phyloP scores from a whole-genome alignment of 2,113 vertebrate species.

The Charadrius vociferus region DNA sequence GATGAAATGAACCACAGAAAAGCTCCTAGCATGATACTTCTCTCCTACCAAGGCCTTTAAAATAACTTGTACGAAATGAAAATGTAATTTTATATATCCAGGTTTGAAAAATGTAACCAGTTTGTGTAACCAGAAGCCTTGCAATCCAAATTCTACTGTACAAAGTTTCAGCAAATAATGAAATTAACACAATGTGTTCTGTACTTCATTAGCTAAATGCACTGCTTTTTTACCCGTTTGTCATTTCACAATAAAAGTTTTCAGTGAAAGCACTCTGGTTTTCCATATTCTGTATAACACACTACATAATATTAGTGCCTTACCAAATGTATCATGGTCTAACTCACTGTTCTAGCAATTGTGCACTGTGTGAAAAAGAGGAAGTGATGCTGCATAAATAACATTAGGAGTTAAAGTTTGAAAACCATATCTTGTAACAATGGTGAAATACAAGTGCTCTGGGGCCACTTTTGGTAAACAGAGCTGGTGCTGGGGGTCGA shows the following conservation, averaged over 20 bases:
- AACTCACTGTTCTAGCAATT: neutral
- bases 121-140: neutral
- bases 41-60: neutral
- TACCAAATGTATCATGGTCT: neutral
- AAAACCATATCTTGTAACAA: neutral
- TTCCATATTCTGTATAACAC: neutral
- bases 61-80: neutral
- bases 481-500: rapidly evolving
- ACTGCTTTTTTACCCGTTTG: neutral
- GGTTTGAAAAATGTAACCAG: neutral
- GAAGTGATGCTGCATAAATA: neutral
- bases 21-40: neutral
- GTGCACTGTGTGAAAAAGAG: neutral
- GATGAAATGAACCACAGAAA: neutral
- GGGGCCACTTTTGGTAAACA: neutral
- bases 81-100: neutral
- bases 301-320: neutral
- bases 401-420: neutral
- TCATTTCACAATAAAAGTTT: neutral
- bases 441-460: neutral
- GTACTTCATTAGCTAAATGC: neutral
- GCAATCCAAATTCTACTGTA: neutral
- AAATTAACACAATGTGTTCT: neutral
- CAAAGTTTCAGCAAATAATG: neutral
- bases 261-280: neutral